Conservation (phyloP, 1,140 invertebrate genomes). For the Gryon sp. region DNA sequence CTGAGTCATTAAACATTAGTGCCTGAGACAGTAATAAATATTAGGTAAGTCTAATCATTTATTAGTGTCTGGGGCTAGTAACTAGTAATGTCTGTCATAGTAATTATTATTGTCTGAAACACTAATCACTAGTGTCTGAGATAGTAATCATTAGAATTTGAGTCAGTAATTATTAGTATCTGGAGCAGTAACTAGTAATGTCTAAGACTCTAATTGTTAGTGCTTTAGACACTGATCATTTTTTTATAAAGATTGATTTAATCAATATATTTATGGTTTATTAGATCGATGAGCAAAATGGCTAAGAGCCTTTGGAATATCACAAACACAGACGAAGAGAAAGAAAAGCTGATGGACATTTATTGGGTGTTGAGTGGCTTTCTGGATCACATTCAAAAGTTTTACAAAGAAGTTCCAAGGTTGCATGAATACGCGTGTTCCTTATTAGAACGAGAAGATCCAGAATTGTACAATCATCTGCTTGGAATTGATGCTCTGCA, state of each 20-base stretch:
- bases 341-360: slow-evolving; percentile 81
- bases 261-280: slow-evolving; percentile 59
- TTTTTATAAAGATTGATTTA: background rate
- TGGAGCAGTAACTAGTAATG: too few species aligned
- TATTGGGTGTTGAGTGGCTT: slow-evolving; percentile 90
- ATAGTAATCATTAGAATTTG: too few species aligned
- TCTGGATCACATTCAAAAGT: slow-evolving; percentile 83
- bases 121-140: too few species aligned
- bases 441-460: slow-evolving; percentile 87
- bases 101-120: too few species aligned
- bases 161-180: too few species aligned
- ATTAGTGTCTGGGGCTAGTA: too few species aligned
- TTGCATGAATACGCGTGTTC: slow-evolving; percentile 83
- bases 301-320: slow-evolving; percentile 85
- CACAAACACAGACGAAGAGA: slow-evolving; percentile 82
- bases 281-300: slow-evolving; percentile 83
- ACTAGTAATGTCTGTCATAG: too few species aligned
- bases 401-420: slow-evolving; percentile 83
- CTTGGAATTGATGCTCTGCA: slow-evolving; percentile 81
- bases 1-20: too few species aligned
- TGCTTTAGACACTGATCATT: too few species aligned
- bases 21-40: too few species aligned
- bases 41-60: too few species aligned
- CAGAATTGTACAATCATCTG: slow-evolving; percentile 83
- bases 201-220: too few species aligned